Conservation (phyloP, 2,888 invertebrate genomes). For the Pyrgus malvae region DNA sequence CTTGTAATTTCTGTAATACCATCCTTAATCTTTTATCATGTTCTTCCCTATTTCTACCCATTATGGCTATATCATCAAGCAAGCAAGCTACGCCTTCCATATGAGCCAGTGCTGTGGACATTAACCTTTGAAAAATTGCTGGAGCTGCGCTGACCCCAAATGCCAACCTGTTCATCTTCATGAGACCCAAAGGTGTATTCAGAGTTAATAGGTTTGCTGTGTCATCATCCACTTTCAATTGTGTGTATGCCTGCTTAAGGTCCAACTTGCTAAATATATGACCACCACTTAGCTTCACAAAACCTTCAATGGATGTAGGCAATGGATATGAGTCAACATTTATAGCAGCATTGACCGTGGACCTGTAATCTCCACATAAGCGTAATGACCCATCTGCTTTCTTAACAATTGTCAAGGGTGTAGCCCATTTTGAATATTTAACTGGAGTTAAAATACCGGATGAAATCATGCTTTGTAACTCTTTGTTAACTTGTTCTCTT, state of each 20-base stretch:
- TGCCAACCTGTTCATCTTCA: slow-evolving; percentile 31
- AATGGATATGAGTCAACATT: slow-evolving; percentile 27
- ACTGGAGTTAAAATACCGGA: slow-evolving; percentile 26
- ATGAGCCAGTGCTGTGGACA: slow-evolving; percentile 28
- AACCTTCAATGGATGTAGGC: slow-evolving; percentile 28
- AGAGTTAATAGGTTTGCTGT: slow-evolving; percentile 30
- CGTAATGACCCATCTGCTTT: slow-evolving; percentile 30
- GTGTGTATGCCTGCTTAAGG: slow-evolving; percentile 35
- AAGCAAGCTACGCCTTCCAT: slow-evolving; percentile 31
- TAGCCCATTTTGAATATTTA: slow-evolving; percentile 32
- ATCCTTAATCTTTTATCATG: slow-evolving; percentile 21
- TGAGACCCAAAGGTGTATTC: slow-evolving; percentile 30
- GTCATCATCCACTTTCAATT: slow-evolving; percentile 28
- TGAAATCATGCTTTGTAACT: background rate
- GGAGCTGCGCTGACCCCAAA: slow-evolving; percentile 32
- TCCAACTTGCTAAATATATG: slow-evolving; percentile 34
- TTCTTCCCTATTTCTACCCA: slow-evolving; percentile 20
- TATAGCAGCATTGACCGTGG: slow-evolving; percentile 29
- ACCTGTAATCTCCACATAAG: slow-evolving; percentile 31
- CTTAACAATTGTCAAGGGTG: slow-evolving; percentile 25
- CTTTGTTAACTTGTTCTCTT: slow-evolving; percentile 2
- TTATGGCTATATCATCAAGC: slow-evolving; percentile 30
- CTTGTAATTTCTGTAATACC: slow-evolving; percentile 26
- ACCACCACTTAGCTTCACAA: slow-evolving; percentile 31
- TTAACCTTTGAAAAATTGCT: slow-evolving; percentile 33